phyloP scores from a whole-genome alignment of 1,140 invertebrate species.

The Hetaerina americana region DNA sequence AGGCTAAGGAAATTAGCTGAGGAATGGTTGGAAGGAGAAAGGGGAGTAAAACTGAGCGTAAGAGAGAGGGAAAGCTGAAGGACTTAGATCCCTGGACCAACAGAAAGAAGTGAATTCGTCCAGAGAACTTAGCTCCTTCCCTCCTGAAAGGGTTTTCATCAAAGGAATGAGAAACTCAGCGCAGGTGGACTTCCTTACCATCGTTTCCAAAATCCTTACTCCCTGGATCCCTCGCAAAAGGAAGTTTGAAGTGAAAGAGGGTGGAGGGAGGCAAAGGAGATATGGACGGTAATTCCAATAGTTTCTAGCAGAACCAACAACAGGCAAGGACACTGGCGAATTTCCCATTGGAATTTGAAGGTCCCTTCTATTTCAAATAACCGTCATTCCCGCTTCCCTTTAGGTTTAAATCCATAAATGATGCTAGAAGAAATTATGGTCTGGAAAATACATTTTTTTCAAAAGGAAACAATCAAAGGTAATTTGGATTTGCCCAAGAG shows the following conservation, averaged over 20 bases:
- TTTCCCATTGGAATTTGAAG: conserved; percentile 1
- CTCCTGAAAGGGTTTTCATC: not conserved
- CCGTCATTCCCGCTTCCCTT: too few relatives aligned
- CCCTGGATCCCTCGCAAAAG: not conserved
- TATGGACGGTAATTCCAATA: not conserved
- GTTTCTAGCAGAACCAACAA: not conserved
- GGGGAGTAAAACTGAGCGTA: not conserved
- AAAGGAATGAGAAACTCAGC: not conserved
- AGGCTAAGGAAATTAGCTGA: too few relatives aligned
- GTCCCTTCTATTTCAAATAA: too few relatives aligned
- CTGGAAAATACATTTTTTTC: too few relatives aligned
- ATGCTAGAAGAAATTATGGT: too few relatives aligned
- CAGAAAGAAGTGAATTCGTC: not conserved
- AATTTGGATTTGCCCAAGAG: too few relatives aligned
- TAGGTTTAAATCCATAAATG: too few relatives aligned
- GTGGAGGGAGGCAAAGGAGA: not conserved
- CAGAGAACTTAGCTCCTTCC: too few relatives aligned
- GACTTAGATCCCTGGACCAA: not conserved
- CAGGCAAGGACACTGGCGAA: not conserved
- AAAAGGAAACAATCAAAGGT: too few relatives aligned
- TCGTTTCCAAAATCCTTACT: not conserved
- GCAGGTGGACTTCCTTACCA: not conserved
- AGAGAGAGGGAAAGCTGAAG: not conserved
- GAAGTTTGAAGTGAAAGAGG: too few relatives aligned
- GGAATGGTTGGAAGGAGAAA: not conserved